Evolutionary conservation across 2,797 vertebrate genomes (phyloP), one percentile per base, ranked within the genome.

Genomic region (Xenops minutus): DNA sequence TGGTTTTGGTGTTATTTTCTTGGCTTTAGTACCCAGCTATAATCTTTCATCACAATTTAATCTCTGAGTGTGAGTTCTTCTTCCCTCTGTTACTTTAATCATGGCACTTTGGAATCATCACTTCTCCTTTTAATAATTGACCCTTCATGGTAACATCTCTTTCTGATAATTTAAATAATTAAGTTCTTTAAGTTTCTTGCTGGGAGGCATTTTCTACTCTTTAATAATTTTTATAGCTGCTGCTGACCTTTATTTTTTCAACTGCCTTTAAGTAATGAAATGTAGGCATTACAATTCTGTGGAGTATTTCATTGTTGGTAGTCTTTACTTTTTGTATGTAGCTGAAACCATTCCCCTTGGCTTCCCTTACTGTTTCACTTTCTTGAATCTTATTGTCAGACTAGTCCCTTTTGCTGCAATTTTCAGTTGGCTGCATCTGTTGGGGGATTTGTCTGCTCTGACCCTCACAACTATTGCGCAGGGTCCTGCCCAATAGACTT

Each of bases 41-140:
- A 21, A 1, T 79, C 46, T 79, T 48, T 43, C 24, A 56, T 59
- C 26, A 44, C 29, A 76, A 22, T 34, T 63, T 85, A 55, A 52
- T 85, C 36, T 80, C 81, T 63, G 52, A 8, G 12, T 83, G 80
- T 64, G 48, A 62, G 12, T 89, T 83, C 44, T 63, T 83, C 32
- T 94, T 72, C 15, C 20, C 27, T 91, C 74, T 0, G 0, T 91
- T 78, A 14, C 30, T 76, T 36, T 73, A 48, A 59, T 79, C 39
- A 34, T 12, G 58, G 55, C 27, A 54, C 27, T 93, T 82, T 77
- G 39, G 59, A 67, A 55, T 73, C 12, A 36, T 58, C n/a, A 23
- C n/a, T 68, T 81, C 27, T 85, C 10, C 29, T 79, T 78, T 85
- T 76, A 78, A 49, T 93, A 89, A 87, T 55, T 89, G 82, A 73